A percentile compares a stretch with the other conserved stretches of the same genome.
These are phyloP conservation scores for Agriotes lineatus DNA, from an alignment of 2,888 invertebrate genomes.

Conservation along the genomic window DNA sequence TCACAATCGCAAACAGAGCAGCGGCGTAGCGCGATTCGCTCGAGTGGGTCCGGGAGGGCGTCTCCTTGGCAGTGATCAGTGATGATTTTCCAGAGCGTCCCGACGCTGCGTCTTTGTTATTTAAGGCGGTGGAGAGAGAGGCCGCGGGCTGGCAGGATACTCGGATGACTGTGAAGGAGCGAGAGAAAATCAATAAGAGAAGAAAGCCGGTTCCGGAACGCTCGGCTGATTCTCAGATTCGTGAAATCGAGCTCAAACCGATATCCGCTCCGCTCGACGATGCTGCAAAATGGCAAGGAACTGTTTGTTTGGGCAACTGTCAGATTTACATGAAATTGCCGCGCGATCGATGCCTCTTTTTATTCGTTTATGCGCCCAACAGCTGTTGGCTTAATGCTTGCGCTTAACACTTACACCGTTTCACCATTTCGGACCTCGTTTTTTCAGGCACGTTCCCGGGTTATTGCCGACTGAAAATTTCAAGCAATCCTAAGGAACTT, in stretches of 20 bases:
- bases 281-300: conserved; percentile 65
- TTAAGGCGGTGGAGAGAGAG: conserved; percentile 50
- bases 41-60: conserved; percentile 58
- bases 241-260: conserved; percentile 67
- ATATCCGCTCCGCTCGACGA: conserved; percentile 65
- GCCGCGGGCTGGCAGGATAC: conserved; percentile 50
- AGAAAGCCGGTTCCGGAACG: conserved; percentile 68
- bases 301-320: conserved; percentile 62
- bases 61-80: conserved; percentile 58
- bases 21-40: conserved; percentile 63
- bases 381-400: conserved; percentile 32
- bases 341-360: conserved; percentile 49
- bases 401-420: conserved; percentile 8
- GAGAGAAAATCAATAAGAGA: conserved; percentile 67
- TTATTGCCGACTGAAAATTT: too few species aligned
- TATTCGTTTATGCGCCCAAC: conserved; percentile 31
- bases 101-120: conserved; percentile 53
- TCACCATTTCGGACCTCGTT: too few species aligned
- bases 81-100: conserved; percentile 58
- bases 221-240: conserved; percentile 68
- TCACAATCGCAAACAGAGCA: conserved; percentile 61
- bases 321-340: conserved; percentile 59
- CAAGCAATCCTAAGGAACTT: too few species aligned
- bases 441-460: too few species aligned
- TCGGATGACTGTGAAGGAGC: conserved; percentile 57